Evolutionary conservation across 2,888 invertebrate species (phyloP), one percentile per base, ranked within the genome.

Genomic region (Andrena camellia): DNA sequence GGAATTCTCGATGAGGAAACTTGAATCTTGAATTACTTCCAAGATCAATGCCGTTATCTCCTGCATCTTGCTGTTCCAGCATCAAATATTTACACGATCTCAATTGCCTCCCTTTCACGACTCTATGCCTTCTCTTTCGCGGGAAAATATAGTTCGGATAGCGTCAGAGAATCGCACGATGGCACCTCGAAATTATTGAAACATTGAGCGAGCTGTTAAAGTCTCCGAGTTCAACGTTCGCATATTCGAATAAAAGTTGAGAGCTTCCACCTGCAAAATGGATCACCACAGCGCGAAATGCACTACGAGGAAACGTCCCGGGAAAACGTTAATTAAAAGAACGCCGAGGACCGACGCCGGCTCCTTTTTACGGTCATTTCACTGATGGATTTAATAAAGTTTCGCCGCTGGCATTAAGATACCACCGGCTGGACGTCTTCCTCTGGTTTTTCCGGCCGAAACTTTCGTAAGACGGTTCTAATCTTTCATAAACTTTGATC

Each of bases 11-110:
- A 62, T 52, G 70, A 50, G 72, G 72, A 64, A 76, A 35, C 72
- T 76, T 59, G 75, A 85, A 78, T 81, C 63, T 78, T 76, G 74
- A 76, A 81, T 84, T 73, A 73, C 79, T 67, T 77, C 66, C 64
- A 23, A 63, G 64, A 29, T 72, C 72, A 69, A 85, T 78, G 64
- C 59, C 50, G 63, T 70, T 78, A 77, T 75, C 81, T 74, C 52
- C 57, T 26, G 60, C 75, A 66, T 26, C 66, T 62, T 33, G 66
- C 60, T 59, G 31, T 50, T 67, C 69, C n/a, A 31, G 31, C 60
- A 63, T 80, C 78, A 68, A 72, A 62, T 69, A 72, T 77, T 82
- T 72, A 76, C 57, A 10, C 13, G 69, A 48, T 50, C 33, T 6
- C 29, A 33, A 52, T 52, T 57, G 59, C 50, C 17, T 59, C 54